Conservation (phyloP, 2,888 invertebrate genomes). For the Harmothoe impar region DNA sequence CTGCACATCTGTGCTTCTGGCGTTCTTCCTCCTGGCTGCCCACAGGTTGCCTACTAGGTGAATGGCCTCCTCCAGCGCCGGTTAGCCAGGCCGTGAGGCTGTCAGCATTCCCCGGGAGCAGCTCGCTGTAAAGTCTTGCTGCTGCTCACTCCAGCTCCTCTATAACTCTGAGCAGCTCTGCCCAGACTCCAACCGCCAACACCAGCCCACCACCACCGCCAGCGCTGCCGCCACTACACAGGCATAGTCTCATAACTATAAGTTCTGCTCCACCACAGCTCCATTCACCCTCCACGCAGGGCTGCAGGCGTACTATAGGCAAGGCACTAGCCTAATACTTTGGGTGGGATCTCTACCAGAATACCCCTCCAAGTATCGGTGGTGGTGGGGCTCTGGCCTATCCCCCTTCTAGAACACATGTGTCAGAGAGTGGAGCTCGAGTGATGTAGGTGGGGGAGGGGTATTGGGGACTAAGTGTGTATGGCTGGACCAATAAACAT, state of each 20-base stretch:
- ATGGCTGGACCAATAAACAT: background rate
- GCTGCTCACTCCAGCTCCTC: background rate
- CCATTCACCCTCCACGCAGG: background rate
- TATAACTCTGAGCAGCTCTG: background rate
- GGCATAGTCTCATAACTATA: background rate
- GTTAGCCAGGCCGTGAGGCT: background rate
- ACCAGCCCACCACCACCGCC: constrained; percentile 3
- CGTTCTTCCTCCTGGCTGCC: background rate
- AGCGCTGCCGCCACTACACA: background rate
- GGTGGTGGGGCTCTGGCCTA: too few relatives aligned
- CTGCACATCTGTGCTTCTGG: too few relatives aligned
- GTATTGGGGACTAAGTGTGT: background rate
- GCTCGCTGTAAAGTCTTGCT: constrained; percentile 21
- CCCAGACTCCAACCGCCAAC: background rate
- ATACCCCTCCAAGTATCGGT: background rate
- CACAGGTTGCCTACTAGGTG: constrained; percentile 13
- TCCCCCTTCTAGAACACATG: too few relatives aligned
- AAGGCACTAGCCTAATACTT: background rate
- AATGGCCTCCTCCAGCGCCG: background rate
- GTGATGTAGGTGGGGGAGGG: background rate
- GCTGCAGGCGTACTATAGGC: background rate
- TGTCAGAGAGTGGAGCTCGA: background rate
- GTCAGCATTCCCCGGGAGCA: background rate
- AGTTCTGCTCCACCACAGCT: background rate
- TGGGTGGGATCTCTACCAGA: constrained; percentile 4